A percentile compares a stretch with the other conserved stretches of the same genome.
These are phyloP conservation scores for Saguinus midas DNA, from an alignment of 2,113 vertebrate species.

Conservation along the genomic window DNA sequence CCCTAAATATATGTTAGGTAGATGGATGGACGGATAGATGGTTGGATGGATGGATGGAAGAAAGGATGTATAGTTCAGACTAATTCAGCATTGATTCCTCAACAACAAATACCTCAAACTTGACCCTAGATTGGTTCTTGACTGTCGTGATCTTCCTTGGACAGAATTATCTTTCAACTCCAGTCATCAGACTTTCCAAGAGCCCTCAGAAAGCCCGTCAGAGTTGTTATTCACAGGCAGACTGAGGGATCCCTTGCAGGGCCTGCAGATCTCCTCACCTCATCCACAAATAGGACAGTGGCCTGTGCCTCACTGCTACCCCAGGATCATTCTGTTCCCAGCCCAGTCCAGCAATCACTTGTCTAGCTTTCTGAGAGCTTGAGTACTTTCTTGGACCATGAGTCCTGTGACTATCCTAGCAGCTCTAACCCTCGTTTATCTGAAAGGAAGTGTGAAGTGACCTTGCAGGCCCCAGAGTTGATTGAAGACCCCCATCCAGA, in stretches of 20 bases:
- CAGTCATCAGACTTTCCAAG: neutral
- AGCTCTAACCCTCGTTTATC: neutral
- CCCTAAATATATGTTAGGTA: neutral
- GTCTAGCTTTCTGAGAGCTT: neutral
- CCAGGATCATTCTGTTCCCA: neutral
- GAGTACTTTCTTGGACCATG: neutral
- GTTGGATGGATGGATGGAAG: neutral
- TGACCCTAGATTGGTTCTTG: neutral
- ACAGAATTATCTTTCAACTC: neutral
- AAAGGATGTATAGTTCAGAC: neutral
- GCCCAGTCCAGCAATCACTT: neutral
- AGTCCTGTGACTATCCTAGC: neutral
- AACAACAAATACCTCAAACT: neutral
- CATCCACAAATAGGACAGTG: no score
- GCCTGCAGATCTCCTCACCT: neutral
- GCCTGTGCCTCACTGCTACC: neutral
- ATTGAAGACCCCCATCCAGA: neutral
- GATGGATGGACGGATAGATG: neutral
- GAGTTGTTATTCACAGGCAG: neutral
- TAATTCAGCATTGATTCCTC: neutral
- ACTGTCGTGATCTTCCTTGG: neutral
- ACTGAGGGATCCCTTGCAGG: neutral
- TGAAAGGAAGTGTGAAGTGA: constrained; percentile 1
- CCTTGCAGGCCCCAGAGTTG: neutral
- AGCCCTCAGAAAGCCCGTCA: neutral